Evolutionary conservation across 2,888 invertebrate species (phyloP).

Genomic region (Caenorhabditis angaria): DNA sequence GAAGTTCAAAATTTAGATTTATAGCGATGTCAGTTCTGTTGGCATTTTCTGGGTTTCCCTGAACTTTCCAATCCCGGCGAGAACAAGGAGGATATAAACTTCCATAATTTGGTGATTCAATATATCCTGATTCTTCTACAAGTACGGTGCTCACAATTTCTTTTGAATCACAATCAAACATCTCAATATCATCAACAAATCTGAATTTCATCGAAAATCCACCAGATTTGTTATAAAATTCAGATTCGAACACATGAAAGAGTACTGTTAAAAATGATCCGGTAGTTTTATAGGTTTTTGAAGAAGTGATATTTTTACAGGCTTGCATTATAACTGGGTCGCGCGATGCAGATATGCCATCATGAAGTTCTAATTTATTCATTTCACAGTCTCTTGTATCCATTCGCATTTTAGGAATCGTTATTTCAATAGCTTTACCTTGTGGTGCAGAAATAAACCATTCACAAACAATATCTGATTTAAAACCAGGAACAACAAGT

Average conservation of each 20-base stretch:
- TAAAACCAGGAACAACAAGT: slow-evolving; percentile 36
- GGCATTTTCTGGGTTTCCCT: no score
- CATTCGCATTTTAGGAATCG: slow-evolving; percentile 51
- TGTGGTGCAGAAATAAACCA: slow-evolving; percentile 52
- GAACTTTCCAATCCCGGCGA: no score
- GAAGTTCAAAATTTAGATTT: no score
- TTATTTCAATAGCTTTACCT: slow-evolving; percentile 54
- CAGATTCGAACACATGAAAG: no score
- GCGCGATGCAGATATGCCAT: slow-evolving; percentile 44
- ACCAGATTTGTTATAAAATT: slow-evolving; percentile 38
- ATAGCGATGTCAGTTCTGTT: no score
- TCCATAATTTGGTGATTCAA: slow-evolving; percentile 64
- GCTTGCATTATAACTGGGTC: slow-evolving; percentile 38
- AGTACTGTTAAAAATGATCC: slow-evolving; percentile 51
- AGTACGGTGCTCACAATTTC: slow-evolving; percentile 48
- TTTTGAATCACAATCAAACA: slow-evolving; percentile 39
- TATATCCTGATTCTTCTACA: no score
- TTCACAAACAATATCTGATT: slow-evolving; percentile 48
- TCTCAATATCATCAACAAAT: slow-evolving; percentile 30
- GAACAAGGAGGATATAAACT: slow-evolving; percentile 72
- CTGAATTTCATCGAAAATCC: slow-evolving; percentile 14
- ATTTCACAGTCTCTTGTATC: slow-evolving; percentile 56
- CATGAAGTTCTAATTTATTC: slow-evolving; percentile 57
- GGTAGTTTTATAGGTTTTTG: slow-evolving; percentile 28
- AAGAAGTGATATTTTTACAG: slow-evolving; percentile 27